A percentile compares a stretch with the other conserved stretches of the same genome.
Evolutionary conservation across 2,888 invertebrate genomes (phyloP).

Genomic region (Drosophila testacea): DNA sequence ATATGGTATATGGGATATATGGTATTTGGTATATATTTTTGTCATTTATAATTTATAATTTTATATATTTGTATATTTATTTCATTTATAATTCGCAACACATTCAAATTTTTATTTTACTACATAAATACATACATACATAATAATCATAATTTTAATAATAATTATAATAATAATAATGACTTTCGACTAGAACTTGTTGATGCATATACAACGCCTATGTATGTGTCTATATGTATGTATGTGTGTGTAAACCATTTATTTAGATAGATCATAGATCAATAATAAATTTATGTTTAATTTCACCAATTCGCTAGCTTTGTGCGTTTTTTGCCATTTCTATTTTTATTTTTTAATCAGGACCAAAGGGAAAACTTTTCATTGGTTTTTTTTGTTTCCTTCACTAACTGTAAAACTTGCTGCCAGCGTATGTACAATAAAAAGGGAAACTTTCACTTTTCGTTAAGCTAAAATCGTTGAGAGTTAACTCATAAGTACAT

Average conservation of each 20-base stretch:
- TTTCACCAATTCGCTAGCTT: slow-evolving; percentile 80
- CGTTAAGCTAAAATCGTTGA: slow-evolving; percentile 40
- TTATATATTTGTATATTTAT: slow-evolving; percentile 47
- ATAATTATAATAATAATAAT: slow-evolving; percentile 62
- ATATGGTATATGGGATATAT: slow-evolving; percentile 40
- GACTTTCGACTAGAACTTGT: slow-evolving; percentile 37
- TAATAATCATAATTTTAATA: slow-evolving; percentile 57
- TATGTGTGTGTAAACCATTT: slow-evolving; percentile 22
- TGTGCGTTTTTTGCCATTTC: slow-evolving; percentile 62
- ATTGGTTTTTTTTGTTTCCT: slow-evolving; percentile 19
- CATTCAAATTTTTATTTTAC: slow-evolving; percentile 72
- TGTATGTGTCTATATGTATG: slow-evolving; percentile 6
- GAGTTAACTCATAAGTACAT: slow-evolving; percentile 32
- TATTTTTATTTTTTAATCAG: slow-evolving; percentile 21
- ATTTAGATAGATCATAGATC: slow-evolving; percentile 38
- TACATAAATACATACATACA: slow-evolving; percentile 79
- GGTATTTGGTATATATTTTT: slow-evolving; percentile 17
- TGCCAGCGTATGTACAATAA: slow-evolving; percentile 58
- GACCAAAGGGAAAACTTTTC: slow-evolving; percentile 4
- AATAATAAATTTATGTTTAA: slow-evolving; percentile 49
- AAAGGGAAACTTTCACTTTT: slow-evolving; percentile 22
- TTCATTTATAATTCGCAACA: slow-evolving; percentile 71
- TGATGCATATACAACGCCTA: slow-evolving; percentile 24
- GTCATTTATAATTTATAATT: slow-evolving; percentile 22
- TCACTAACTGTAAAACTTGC: slow-evolving; percentile 20